Evolutionary conservation across 2,888 invertebrate genomes (phyloP).

Genomic region (Strigamia maritima): DNA sequence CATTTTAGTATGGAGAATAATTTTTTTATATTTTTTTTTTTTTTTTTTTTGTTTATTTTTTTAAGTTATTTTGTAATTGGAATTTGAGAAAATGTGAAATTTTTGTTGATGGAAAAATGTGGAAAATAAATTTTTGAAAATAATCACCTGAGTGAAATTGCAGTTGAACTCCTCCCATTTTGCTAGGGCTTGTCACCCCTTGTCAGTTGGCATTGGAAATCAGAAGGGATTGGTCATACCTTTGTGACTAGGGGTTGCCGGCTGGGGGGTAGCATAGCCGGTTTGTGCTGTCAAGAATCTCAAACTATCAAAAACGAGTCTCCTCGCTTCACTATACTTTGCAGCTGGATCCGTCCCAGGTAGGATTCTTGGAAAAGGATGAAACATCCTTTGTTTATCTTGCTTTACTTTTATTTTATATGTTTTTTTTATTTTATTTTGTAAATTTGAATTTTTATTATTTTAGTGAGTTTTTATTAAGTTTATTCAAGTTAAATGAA

Average conservation of each 20-base stretch:
- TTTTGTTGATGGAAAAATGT: background rate
- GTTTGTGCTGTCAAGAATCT: conserved; percentile 28
- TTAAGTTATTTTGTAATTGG: no score
- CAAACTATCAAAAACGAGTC: conserved; percentile 20
- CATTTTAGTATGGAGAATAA: no score
- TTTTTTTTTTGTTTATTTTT: no score
- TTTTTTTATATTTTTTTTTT: no score
- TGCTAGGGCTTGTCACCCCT: conserved; percentile 29
- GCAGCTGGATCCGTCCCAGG: conserved; percentile 1
- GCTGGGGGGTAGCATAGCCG: conserved; percentile 22
- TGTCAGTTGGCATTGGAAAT: conserved; percentile 34
- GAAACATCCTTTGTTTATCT: background rate
- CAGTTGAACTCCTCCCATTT: conserved; percentile 27
- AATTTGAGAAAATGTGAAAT: background rate
- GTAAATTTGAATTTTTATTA: background rate
- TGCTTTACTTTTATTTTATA: background rate
- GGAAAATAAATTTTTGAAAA: background rate
- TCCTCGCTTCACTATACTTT: background rate
- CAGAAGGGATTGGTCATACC: conserved; percentile 32
- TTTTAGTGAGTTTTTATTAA: background rate
- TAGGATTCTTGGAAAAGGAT: conserved; percentile 3
- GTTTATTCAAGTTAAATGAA: no score
- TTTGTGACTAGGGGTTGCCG: conserved; percentile 32
- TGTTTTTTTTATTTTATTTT: background rate
- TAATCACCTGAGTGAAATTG: conserved; percentile 21